Evolutionary conservation across 2,888 invertebrate species (phyloP).

Genomic region (Heliconius ethilla): DNA sequence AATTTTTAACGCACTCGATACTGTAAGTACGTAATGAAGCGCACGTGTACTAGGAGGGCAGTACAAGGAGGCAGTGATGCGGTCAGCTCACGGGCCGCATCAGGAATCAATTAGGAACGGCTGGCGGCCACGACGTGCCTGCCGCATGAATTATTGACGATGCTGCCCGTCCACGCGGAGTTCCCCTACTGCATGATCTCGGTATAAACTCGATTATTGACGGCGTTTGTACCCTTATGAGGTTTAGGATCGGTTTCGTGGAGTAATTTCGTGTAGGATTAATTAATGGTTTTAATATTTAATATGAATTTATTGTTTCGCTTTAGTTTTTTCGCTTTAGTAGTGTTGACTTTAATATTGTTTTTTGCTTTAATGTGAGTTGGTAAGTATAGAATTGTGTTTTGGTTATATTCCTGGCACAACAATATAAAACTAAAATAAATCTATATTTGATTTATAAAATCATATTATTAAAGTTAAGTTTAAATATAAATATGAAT

Average conservation of each 20-base stretch:
- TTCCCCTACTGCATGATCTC: conserved; percentile 58
- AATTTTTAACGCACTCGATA: conserved; percentile 40
- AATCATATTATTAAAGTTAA: neutral
- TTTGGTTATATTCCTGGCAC: too few relatives aligned
- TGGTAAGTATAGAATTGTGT: too few relatives aligned
- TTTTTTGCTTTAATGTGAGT: too few relatives aligned
- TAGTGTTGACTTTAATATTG: neutral
- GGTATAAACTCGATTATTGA: conserved; percentile 55
- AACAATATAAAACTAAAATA: too few relatives aligned
- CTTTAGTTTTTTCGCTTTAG: neutral
- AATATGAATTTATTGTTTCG: neutral
- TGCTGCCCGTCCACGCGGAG: conserved; percentile 59
- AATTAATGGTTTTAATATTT: neutral
- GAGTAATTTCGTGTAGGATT: conserved; percentile 1
- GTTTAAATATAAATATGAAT: neutral
- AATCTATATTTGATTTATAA: too few relatives aligned
- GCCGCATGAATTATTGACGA: conserved; percentile 80
- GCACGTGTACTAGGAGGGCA: conserved; percentile 71
- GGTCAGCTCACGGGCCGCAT: conserved; percentile 75
- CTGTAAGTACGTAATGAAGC: conserved; percentile 74
- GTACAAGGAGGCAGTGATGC: conserved; percentile 78
- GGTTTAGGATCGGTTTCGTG: conserved; percentile 14
- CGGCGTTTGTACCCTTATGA: conserved; percentile 28
- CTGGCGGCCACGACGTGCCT: conserved; percentile 76
- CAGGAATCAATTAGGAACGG: conserved; percentile 81